Evolutionary conservation across 2,888 invertebrate species (phyloP).

Genomic region (Drosophila barbarae): DNA sequence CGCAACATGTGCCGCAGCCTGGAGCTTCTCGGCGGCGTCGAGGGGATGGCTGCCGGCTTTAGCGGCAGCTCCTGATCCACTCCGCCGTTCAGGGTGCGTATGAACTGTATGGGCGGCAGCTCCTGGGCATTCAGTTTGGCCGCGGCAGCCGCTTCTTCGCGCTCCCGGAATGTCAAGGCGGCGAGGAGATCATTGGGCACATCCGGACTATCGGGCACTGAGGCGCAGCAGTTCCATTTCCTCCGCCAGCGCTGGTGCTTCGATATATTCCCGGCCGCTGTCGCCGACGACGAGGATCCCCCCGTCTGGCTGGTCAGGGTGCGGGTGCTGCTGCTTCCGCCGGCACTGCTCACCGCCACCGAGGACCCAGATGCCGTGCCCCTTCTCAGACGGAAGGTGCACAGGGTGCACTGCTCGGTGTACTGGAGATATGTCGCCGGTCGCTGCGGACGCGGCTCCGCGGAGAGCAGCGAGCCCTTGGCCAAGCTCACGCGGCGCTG

Average conservation of each 20-base stretch:
- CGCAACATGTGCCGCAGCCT: constrained; percentile 78
- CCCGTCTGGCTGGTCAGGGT: constrained; percentile 48
- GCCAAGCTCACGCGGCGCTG: constrained; percentile 72
- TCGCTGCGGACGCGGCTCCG: constrained; percentile 56
- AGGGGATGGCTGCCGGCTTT: constrained; percentile 27
- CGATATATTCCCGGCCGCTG: constrained; percentile 72
- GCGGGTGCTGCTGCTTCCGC: constrained; percentile 52
- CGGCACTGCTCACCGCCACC: constrained; percentile 40
- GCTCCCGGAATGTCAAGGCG: constrained; percentile 75
- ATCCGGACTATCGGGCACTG: constrained; percentile 83
- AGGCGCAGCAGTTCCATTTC: constrained; percentile 83
- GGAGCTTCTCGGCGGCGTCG: constrained; percentile 56
- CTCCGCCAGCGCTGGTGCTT: constrained; percentile 80
- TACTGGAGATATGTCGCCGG: constrained; percentile 74
- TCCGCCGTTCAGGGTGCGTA: constrained; percentile 51
- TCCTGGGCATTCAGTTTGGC: constrained; percentile 69
- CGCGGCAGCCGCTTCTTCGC: constrained; percentile 56
- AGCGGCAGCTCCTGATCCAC: constrained; percentile 44
- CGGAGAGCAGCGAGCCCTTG: constrained; percentile 70
- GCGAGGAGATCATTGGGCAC: constrained; percentile 81
- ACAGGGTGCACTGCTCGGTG: constrained; percentile 79
- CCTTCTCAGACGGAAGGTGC: constrained; percentile 78
- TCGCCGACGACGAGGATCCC: constrained; percentile 43
- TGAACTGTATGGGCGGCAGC: constrained; percentile 54
- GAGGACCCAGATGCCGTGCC: constrained; percentile 62